Conservation (phyloP, 2,888 invertebrate species). For the Mythimna lalbum region DNA sequence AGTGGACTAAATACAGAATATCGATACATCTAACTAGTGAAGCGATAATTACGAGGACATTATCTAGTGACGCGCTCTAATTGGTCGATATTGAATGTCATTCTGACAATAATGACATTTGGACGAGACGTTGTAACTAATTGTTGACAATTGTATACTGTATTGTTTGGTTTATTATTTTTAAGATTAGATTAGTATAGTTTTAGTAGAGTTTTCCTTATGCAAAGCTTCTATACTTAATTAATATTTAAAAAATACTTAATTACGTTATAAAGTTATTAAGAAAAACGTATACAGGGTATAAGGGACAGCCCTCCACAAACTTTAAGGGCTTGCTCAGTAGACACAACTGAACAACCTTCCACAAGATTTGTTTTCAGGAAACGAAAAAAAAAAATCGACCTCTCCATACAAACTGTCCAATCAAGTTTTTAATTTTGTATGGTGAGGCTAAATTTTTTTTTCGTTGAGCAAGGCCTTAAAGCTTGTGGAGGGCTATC, state of each 20-base stretch:
- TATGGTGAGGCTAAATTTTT: no score
- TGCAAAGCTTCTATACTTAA: neutral
- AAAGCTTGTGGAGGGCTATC: no score
- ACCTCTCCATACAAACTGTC: no score
- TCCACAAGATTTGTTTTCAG: no score
- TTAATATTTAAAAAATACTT: neutral
- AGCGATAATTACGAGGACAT: constrained; percentile 59
- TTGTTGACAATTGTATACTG: constrained; percentile 46
- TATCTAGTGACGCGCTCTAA: constrained; percentile 62
- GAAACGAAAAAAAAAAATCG: no score
- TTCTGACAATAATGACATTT: constrained; percentile 71
- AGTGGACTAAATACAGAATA: constrained; percentile 55
- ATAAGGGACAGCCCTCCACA: no score
- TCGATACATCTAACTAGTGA: constrained; percentile 60
- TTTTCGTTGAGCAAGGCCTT: no score
- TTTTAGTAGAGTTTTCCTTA: constrained; percentile 23
- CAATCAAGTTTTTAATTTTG: no score
- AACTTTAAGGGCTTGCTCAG: no score
- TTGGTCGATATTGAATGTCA: constrained; percentile 70
- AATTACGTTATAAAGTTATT: neutral
- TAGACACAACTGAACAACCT: no score
- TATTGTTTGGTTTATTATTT: constrained; percentile 56
- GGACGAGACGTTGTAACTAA: constrained; percentile 66
- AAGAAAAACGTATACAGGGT: neutral
- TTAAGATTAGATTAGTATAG: constrained; percentile 46